These are phyloP conservation scores for Cydia splendana DNA, from an alignment of 1,140 invertebrate genomes.

Conservation along the genomic window DNA sequence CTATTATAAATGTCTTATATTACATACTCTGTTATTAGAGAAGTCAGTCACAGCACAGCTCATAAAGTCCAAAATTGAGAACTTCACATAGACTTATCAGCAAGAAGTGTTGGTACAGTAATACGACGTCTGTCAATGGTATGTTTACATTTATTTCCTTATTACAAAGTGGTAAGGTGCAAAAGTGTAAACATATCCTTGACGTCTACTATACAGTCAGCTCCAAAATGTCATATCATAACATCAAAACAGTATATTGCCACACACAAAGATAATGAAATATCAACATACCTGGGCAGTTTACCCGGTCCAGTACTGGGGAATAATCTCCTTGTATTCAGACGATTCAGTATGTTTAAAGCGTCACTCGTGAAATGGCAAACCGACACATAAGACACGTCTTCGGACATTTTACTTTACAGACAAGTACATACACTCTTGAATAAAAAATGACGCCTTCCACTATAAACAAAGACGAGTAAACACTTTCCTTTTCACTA, in stretches of 20 bases:
- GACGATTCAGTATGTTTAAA: not conserved
- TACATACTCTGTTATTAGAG: no score
- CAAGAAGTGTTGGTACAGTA: no score
- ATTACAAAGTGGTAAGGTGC: no score
- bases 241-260: slow-evolving; percentile 6
- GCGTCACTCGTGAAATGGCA: not conserved
- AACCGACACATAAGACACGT: not conserved
- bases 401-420: not conserved
- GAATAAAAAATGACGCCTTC: not conserved
- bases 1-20: no score
- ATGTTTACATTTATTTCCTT: no score
- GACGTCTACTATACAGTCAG: no score
- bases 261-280: not conserved
- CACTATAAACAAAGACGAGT: not conserved
- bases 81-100: no score
- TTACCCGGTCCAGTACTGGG: not conserved
- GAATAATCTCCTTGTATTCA: not conserved
- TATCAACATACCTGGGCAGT: not conserved
- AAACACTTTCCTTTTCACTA: not conserved
- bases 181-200: no score
- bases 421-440: not conserved
- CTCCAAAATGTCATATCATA: no score
- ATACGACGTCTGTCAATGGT: no score
- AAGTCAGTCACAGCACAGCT: no score
- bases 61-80: no score